Evolutionary conservation across 2,888 invertebrate species (phyloP).

Genomic region (Calliphora vomitoria): DNA sequence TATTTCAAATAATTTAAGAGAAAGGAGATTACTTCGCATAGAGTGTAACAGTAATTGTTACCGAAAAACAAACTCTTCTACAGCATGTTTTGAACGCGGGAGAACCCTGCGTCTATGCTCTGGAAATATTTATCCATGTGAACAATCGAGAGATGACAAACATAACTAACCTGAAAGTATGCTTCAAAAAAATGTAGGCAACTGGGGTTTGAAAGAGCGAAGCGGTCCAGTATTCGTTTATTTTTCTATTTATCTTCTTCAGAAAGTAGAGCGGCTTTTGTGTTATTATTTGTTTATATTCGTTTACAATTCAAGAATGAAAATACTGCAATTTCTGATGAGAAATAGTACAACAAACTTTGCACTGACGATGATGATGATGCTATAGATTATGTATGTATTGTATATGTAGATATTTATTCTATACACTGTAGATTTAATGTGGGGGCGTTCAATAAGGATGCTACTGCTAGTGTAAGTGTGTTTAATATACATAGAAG

Average conservation of each 20-base stretch:
- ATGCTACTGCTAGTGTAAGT: constrained; percentile 17
- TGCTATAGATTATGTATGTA: constrained; percentile 40
- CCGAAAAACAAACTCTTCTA: constrained; percentile 1
- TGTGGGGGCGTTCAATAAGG: constrained; percentile 37
- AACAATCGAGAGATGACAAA: constrained; percentile 14
- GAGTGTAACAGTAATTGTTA: constrained; percentile 36
- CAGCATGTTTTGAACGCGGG: background rate
- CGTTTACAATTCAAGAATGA: constrained; percentile 61
- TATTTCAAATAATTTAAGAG: constrained; percentile 25
- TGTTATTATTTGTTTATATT: constrained; percentile 59
- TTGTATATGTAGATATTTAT: background rate
- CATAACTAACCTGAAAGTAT: constrained; percentile 76
- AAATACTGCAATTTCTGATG: constrained; percentile 61
- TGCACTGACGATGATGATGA: constrained; percentile 35
- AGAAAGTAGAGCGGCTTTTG: constrained; percentile 65
- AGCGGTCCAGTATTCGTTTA: constrained; percentile 17
- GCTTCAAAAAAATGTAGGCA: constrained; percentile 72
- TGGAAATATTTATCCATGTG: background rate
- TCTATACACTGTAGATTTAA: constrained; percentile 4
- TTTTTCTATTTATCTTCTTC: constrained; percentile 48
- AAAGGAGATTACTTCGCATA: background rate
- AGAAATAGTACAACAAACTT: constrained; percentile 68
- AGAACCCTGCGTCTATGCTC: constrained; percentile 9
- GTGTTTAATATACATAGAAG: background rate
- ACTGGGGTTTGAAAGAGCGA: constrained; percentile 14